Evolutionary conservation across 2,888 invertebrate genomes (phyloP).

Genomic region (Latheticus oryzae): DNA sequence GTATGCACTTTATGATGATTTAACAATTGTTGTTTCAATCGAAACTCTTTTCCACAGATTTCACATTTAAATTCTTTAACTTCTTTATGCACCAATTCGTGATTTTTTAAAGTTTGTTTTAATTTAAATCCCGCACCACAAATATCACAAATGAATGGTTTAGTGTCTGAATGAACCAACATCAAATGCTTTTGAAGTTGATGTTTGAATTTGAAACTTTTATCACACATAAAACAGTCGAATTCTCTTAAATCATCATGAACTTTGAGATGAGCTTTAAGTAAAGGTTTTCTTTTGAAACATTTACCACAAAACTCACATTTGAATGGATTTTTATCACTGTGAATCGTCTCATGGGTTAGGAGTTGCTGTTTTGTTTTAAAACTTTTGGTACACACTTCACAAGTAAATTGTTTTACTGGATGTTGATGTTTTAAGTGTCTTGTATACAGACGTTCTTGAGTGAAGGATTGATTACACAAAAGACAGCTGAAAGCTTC

Average conservation of each 20-base stretch:
- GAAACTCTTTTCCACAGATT: conserved; percentile 48
- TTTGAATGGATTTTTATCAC: conserved; percentile 11
- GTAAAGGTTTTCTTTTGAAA: conserved; percentile 13
- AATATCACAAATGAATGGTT: conserved; percentile 13
- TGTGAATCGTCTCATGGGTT: conserved; percentile 45
- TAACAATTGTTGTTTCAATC: conserved; percentile 50
- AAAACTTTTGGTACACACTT: conserved; percentile 46
- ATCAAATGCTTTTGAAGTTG: conserved; percentile 19
- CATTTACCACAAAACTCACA: conserved; percentile 18
- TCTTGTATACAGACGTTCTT: too few relatives aligned
- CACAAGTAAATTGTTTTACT: conserved; percentile 4
- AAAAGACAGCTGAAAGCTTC: background rate
- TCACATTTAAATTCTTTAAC: conserved; percentile 46
- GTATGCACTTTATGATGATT: conserved; percentile 48
- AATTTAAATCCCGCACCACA: conserved; percentile 28
- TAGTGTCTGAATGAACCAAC: conserved; percentile 10
- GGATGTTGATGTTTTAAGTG: background rate
- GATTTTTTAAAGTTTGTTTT: conserved; percentile 22
- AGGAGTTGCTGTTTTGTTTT: conserved; percentile 49
- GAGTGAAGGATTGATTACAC: background rate
- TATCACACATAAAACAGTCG: conserved; percentile 14
- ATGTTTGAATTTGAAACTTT: conserved; percentile 23
- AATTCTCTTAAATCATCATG: conserved; percentile 14
- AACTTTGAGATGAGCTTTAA: conserved; percentile 7
- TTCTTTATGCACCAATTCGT: conserved; percentile 41